Evolutionary conservation across 2,888 invertebrate species (phyloP).

Genomic region (Eupithecia vulgata): DNA sequence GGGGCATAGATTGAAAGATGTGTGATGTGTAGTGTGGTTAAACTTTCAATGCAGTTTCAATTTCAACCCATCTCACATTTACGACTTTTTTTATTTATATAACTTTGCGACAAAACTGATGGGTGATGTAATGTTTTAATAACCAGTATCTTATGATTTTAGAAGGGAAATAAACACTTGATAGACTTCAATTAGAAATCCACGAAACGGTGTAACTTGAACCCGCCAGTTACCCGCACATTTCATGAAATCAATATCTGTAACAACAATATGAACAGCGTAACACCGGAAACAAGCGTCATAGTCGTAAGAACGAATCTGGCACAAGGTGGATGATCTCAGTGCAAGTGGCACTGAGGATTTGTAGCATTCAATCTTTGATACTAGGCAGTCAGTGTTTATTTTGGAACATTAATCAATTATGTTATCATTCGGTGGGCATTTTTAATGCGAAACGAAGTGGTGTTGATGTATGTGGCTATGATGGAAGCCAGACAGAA

Average conservation of each 20-base stretch:
- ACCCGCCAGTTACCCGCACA: constrained; percentile 19
- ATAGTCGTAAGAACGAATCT: constrained; percentile 51
- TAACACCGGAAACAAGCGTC: constrained; percentile 53
- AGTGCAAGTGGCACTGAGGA: constrained; percentile 50
- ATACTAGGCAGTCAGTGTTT: constrained; percentile 58
- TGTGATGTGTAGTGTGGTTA: background rate
- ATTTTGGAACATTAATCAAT: constrained; percentile 58
- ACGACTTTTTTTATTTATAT: too few relatives aligned
- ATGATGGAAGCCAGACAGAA: constrained; percentile 43
- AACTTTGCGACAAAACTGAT: background rate
- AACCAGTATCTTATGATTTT: background rate
- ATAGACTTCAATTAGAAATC: constrained; percentile 26
- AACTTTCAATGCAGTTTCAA: background rate
- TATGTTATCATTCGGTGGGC: constrained; percentile 42
- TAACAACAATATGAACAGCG: constrained; percentile 49
- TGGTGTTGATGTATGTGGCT: constrained; percentile 35
- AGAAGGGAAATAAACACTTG: constrained; percentile 10
- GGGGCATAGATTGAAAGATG: too few relatives aligned
- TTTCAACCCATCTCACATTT: background rate
- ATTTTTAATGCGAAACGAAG: constrained; percentile 45
- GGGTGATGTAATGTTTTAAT: constrained; percentile 1
- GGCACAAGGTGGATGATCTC: constrained; percentile 72
- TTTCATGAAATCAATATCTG: constrained; percentile 39
- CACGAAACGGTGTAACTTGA: constrained; percentile 31
- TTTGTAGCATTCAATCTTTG: constrained; percentile 54